Conservation (phyloP, 2,888 invertebrate genomes). For the Drepana falcataria region DNA sequence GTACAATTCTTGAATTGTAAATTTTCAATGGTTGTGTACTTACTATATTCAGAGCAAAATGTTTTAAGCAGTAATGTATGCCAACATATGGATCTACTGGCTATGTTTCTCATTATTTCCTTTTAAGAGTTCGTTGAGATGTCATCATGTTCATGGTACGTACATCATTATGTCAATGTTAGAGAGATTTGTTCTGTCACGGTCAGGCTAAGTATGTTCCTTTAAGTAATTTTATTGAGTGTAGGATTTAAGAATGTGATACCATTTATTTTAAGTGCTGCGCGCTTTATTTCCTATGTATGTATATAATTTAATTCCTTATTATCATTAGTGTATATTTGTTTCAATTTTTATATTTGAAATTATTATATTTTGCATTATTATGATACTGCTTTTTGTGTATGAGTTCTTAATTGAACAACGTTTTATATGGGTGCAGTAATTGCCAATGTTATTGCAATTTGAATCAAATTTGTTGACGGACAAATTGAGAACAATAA, state of each 20-base stretch:
- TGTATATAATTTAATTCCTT: constrained; percentile 46
- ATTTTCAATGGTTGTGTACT: constrained; percentile 73
- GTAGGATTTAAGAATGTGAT: constrained; percentile 74
- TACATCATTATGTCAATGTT: not conserved
- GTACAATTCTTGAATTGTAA: constrained; percentile 46
- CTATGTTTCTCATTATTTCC: constrained; percentile 41
- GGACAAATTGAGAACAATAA: constrained; percentile 63
- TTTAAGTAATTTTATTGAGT: constrained; percentile 61
- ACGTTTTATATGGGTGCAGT: not conserved
- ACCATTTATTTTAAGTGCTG: constrained; percentile 72
- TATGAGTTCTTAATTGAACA: not conserved
- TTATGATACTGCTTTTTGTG: constrained; percentile 30
- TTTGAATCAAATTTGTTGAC: constrained; percentile 22
- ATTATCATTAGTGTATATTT: constrained; percentile 45
- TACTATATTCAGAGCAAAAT: constrained; percentile 42
- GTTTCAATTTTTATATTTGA: constrained; percentile 51
- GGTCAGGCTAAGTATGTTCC: constrained; percentile 75
- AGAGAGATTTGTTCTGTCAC: constrained; percentile 43
- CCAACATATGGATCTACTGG: constrained; percentile 36
- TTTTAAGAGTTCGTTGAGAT: constrained; percentile 29
- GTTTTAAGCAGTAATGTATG: constrained; percentile 24
- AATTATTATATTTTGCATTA: constrained; percentile 47
- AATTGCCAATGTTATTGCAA: constrained; percentile 13
- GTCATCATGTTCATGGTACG: not conserved
- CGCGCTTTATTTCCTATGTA: constrained; percentile 52